Base-by-base conservation (phyloP, 2,888 invertebrate genomes). In the Tetramorium bicarinatum region DNA sequence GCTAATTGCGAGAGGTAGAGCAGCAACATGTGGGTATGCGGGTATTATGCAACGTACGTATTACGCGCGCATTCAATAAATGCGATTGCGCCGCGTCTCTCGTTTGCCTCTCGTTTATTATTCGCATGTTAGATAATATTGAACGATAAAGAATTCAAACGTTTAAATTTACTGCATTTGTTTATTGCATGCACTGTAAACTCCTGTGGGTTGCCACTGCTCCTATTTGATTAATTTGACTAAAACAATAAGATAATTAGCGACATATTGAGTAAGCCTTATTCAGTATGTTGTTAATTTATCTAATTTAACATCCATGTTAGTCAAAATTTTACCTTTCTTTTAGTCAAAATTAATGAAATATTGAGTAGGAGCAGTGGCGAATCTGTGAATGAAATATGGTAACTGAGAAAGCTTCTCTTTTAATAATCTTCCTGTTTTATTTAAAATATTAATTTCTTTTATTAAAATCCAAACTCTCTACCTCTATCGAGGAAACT, bases 1-100 rank as follows among this genome's bases (percentile, higher is more conserved):
- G 74, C n/a, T 75, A 75, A 75, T 75, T 75, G 29, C 62, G 47
- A 15, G 34, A 62, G 62, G 18, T 41, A 38, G 21, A 41, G 15
- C 29, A 29, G 25, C 44, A 29, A 15, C 25, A 15, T 41, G 21
- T 13, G 41, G 41, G 13, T 25, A 44, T n/a, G 61, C 44, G 44
- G 38, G 54, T n/a, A 62, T 62, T 75, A 62, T 75, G 44, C n/a
- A 44, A 75, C 34, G 25, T 47, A 61, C 29, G 29, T 29, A 29
- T 74, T 59, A 59, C n/a, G 59, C 41, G 49, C 13, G 41, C 41
- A 44, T 69, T 47, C 67, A 49, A 69, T 49, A n/a, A 49, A 9
- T 11, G 9, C 3, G n/a, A 29, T 64, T 64, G 15, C 15, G 15
- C 15, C 41, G 38, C 62, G n/a, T 52, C 21, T 54, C 15, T 21